Conservation (phyloP, 2,113 vertebrate species). For the Gallinago undulata region DNA sequence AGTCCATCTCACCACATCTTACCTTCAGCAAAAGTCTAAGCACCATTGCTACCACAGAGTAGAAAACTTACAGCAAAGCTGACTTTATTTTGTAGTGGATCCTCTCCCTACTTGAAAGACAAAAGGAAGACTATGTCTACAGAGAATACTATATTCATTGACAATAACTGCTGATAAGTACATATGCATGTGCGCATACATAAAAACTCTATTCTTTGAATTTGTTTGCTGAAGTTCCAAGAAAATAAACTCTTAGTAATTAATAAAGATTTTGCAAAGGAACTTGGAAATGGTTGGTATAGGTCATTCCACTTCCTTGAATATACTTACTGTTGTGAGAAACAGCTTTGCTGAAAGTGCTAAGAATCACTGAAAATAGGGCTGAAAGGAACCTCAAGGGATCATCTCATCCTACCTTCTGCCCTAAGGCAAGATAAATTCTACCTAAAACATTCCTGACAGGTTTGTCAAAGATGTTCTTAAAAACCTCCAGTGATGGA, state of each 20-base stretch:
- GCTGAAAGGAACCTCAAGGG: background rate
- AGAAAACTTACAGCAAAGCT: background rate
- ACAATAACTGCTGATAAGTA: background rate
- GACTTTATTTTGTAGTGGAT: background rate
- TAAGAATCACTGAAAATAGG: background rate
- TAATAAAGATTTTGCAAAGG: background rate
- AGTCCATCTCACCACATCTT: too few relatives aligned
- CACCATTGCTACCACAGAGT: accelerated
- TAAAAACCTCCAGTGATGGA: background rate
- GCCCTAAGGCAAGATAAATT: background rate
- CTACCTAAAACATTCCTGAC: background rate
- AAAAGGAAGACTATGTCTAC: background rate
- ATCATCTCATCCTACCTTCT: background rate
- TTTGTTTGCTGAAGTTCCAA: background rate
- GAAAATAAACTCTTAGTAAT: background rate
- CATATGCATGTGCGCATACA: background rate
- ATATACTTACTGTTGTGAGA: background rate
- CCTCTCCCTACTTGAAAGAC: background rate
- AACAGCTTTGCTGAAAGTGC: background rate
- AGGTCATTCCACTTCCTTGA: background rate
- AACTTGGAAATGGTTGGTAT: background rate
- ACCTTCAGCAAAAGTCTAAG: background rate
- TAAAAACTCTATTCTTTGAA: background rate
- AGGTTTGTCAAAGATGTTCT: background rate
- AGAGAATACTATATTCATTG: background rate